A percentile compares a stretch with the other conserved stretches of the same genome.
phyloP scores from a whole-genome alignment of 2,888 invertebrate genomes.

The Sepiola atlantica region DNA sequence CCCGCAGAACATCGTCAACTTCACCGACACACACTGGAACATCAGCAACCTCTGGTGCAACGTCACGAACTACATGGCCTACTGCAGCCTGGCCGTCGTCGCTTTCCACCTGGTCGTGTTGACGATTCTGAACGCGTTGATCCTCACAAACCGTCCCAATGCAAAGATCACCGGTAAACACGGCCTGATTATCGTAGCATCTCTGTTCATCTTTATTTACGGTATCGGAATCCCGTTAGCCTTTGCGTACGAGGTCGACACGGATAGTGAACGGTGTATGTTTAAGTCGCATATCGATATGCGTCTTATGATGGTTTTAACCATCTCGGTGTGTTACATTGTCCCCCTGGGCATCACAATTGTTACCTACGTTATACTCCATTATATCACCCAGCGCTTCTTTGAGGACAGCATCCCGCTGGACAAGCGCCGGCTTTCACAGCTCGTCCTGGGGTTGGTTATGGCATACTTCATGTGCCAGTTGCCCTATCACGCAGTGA shows the following conservation, averaged over 20 bases:
- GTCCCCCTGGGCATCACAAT: constrained; percentile 61
- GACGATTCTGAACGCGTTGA: constrained; percentile 63
- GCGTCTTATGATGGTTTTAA: constrained; percentile 54
- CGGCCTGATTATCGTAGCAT: constrained; percentile 57
- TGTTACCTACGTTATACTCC: constrained; percentile 61
- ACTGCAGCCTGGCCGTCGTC: constrained; percentile 34
- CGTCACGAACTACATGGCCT: constrained; percentile 58
- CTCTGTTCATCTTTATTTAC: constrained; percentile 59
- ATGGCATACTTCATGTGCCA: constrained; percentile 62
- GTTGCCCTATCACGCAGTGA: constrained; percentile 61
- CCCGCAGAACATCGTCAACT: constrained; percentile 61
- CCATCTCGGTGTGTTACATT: constrained; percentile 60
- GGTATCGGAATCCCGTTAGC: constrained; percentile 62
- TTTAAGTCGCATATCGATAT: constrained; percentile 51
- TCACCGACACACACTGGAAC: constrained; percentile 54
- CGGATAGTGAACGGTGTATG: constrained; percentile 49
- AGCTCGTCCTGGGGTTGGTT: constrained; percentile 62
- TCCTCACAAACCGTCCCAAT: constrained; percentile 62
- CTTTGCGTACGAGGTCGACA: constrained; percentile 47
- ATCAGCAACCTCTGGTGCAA: constrained; percentile 62
- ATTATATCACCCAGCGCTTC: constrained; percentile 63
- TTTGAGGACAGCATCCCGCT: constrained; percentile 62
- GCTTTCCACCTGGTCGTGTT: constrained; percentile 66
- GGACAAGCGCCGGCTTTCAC: constrained; percentile 61
- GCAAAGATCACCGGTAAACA: constrained; percentile 58